Evolutionary conservation across 2,888 invertebrate genomes (phyloP).

Genomic region (Dioctria rufipes): DNA sequence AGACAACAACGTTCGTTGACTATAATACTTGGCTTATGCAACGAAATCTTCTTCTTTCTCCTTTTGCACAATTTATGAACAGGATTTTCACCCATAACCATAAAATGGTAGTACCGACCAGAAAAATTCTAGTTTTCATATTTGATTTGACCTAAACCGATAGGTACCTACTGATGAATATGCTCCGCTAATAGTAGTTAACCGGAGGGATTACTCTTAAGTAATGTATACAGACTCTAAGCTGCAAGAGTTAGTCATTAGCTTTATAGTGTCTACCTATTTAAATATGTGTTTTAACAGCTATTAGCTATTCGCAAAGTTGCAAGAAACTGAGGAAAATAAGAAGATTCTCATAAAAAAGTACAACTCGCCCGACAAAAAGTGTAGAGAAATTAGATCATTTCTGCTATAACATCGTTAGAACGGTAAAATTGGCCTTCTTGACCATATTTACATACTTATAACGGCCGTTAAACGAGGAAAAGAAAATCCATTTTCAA

Average conservation of each 20-base stretch:
- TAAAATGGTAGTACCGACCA: neutral
- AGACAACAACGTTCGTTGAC: neutral
- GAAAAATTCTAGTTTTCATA: conserved; percentile 20
- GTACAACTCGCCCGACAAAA: neutral
- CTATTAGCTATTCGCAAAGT: neutral
- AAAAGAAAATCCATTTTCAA: too few relatives aligned
- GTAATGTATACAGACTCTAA: neutral
- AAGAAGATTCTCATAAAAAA: conserved; percentile 2
- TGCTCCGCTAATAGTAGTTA: too few relatives aligned
- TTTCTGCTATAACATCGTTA: conserved; percentile 13
- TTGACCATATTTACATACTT: conserved; percentile 29
- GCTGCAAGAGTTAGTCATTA: neutral
- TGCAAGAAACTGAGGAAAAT: neutral
- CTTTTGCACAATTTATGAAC: conserved; percentile 2
- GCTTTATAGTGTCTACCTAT: neutral
- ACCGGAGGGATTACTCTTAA: neutral
- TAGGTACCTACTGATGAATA: neutral
- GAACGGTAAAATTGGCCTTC: neutral
- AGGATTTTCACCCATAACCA: conserved; percentile 13
- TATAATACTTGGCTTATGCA: conserved; percentile 26
- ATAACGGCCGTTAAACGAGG: neutral
- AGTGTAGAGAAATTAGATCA: conserved; percentile 39
- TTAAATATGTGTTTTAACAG: neutral
- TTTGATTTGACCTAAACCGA: conserved; percentile 17
- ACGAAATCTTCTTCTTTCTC: conserved; percentile 16